Evolutionary conservation across 2,113 vertebrate genomes (phyloP), one percentile per base, ranked within the genome.

Genomic region (Pao palembangensis): DNA sequence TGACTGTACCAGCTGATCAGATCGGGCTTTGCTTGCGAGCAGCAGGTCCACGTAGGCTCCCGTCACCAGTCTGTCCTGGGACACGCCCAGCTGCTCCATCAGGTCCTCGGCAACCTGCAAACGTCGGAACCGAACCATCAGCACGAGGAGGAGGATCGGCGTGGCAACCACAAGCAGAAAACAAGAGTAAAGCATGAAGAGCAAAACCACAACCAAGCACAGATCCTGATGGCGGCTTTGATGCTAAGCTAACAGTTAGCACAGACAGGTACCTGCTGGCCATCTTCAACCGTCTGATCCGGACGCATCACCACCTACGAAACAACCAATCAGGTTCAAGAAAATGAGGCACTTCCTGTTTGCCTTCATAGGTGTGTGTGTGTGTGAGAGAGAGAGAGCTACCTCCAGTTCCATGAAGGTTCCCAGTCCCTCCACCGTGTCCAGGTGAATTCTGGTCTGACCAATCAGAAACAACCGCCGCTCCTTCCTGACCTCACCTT

Each of bases 371-470:
- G 25, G 8, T 53, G 13, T 34, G 20, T 50, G 59, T 56, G 55
- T 63, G 62, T 64, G 13, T 44, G 21, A 56, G 55, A 14, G 53
- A 42, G 28, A 61, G 23, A 58, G 23, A 51, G 19, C n/a, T 28
- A 92, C 92, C 91, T 95, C 94, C 70, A 95, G 89, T 71, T 95
- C 94, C 88, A 93, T 81, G 78, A 91, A 95, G 70, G 91, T 71
- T 7, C 94, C 93, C 41, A 94, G 87, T 20, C 89, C 92, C 53
- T 93, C 88, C 68, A 94, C 93, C 0, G 18, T 54, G 66, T 94
- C 93, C 73, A 94, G 81, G 60, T 93, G 93, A 49, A 95, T 82
- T 48, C 92, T 89, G 7, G 93, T 95, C 80, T 94, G 93, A 47
- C 91, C 93, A 63, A 94, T 87, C 68, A 93, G 49, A 54, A 88